Conservation (phyloP, 1,140 invertebrate genomes). For the Drosophila nigromelanica region DNA sequence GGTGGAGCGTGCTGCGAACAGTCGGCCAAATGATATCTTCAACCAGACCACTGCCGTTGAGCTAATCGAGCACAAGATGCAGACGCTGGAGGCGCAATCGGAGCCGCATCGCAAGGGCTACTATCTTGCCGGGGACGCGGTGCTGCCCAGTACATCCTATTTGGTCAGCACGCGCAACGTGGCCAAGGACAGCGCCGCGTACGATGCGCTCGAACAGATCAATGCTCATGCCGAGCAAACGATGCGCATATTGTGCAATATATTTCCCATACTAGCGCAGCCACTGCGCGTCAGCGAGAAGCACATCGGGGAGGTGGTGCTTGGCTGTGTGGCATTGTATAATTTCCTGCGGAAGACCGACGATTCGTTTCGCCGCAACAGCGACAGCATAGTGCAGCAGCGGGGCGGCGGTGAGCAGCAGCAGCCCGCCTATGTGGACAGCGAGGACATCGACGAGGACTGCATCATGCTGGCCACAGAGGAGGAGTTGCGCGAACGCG, state of each 20-base stretch:
- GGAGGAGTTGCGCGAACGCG: constrained; percentile 70
- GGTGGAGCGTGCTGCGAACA: constrained; percentile 69
- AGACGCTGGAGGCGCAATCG: constrained; percentile 50
- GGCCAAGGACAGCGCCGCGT: constrained; percentile 56
- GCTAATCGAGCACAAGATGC: constrained; percentile 71
- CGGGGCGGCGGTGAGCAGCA: constrained; percentile 51
- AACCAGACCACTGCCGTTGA: constrained; percentile 77
- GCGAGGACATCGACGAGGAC: constrained; percentile 75
- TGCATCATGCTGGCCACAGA: constrained; percentile 79
- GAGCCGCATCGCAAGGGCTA: constrained; percentile 56
- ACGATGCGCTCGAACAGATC: constrained; percentile 56
- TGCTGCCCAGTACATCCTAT: constrained; percentile 68
- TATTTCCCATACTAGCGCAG: constrained; percentile 76
- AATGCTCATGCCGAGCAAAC: constrained; percentile 75
- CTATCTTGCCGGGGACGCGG: constrained; percentile 69
- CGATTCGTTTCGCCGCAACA: constrained; percentile 68
- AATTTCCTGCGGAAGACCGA: constrained; percentile 82
- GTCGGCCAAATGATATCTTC: constrained; percentile 71
- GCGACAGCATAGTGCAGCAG: constrained; percentile 74
- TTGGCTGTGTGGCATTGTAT: constrained; percentile 77
- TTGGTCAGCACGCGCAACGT: constrained; percentile 66
- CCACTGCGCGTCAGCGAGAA: constrained; percentile 73
- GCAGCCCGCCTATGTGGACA: constrained; percentile 57
- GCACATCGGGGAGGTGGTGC: constrained; percentile 74
- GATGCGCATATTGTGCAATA: constrained; percentile 77